Percentiles rank a stretch among this genome's conserved stretches.
Conservation (phyloP, 2,888 invertebrate species). For the Pantelozetes paolii region DNA sequence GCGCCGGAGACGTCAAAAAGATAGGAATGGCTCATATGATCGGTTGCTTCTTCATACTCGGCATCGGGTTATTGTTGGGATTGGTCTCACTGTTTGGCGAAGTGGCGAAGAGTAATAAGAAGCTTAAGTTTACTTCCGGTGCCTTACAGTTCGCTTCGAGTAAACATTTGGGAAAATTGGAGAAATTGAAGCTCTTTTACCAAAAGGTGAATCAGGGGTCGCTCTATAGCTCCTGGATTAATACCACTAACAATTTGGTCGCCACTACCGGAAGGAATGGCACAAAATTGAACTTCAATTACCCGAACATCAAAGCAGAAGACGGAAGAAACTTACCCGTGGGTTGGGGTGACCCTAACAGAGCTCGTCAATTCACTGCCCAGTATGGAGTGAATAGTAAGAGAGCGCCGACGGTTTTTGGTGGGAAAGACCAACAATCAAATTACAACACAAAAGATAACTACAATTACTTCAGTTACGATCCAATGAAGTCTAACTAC, state of each 20-base stretch:
- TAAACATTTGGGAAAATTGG: slow-evolving; percentile 14
- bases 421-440: not conserved
- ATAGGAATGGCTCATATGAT: slow-evolving; percentile 88
- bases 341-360: slow-evolving; percentile 23
- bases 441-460: slow-evolving; percentile 18
- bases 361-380: slow-evolving; percentile 7
- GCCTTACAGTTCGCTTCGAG: slow-evolving; percentile 24
- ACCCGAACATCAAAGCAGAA: slow-evolving; percentile 70
- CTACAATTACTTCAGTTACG: slow-evolving; percentile 31
- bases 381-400: not conserved
- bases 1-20: slow-evolving; percentile 66
- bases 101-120: slow-evolving; percentile 23
- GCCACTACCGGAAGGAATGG: not conserved
- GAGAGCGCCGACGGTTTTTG: slow-evolving; percentile 4
- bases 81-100: slow-evolving; percentile 44
- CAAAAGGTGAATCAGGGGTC: slow-evolving; percentile 31
- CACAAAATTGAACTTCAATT: slow-evolving; percentile 52
- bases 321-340: slow-evolving; percentile 3
- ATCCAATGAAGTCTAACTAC: slow-evolving; percentile 16
- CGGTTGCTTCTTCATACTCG: slow-evolving; percentile 79
- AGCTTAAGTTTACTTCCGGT: slow-evolving; percentile 1
- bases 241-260: not conserved
- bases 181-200: slow-evolving; percentile 35
- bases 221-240: slow-evolving; percentile 31
- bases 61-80: slow-evolving; percentile 62